Evolutionary conservation across 2,888 invertebrate genomes (phyloP).

Genomic region (Acronicta psi): DNA sequence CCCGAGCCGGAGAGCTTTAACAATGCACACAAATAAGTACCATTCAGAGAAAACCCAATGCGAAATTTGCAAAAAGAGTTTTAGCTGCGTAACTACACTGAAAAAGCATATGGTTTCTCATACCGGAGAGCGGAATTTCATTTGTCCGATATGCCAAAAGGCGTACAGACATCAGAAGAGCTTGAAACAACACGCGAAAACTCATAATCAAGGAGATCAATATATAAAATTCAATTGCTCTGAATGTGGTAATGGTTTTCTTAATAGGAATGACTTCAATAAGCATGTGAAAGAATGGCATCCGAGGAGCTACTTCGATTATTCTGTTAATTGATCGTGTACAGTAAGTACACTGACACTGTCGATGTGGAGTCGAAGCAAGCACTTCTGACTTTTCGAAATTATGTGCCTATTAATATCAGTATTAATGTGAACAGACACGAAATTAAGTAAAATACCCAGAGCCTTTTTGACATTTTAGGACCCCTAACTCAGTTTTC

Average conservation of each 20-base stretch:
- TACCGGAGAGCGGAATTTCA: constrained; percentile 71
- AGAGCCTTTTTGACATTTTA: too few relatives aligned
- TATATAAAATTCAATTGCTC: constrained; percentile 65
- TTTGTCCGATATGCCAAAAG: constrained; percentile 83
- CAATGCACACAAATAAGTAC: constrained; percentile 76
- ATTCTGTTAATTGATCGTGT: constrained; percentile 44
- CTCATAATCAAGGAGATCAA: constrained; percentile 62
- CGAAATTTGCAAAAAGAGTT: constrained; percentile 82
- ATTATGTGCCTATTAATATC: too few relatives aligned
- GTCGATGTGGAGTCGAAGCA: too few relatives aligned
- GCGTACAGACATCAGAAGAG: constrained; percentile 85
- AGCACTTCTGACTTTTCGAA: too few relatives aligned
- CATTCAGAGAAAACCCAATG: constrained; percentile 83
- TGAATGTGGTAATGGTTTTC: constrained; percentile 67
- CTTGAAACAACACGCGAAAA: constrained; percentile 78
- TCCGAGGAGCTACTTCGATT: constrained; percentile 64
- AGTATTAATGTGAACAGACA: too few relatives aligned
- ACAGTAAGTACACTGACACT: too few relatives aligned
- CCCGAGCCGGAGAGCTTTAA: constrained; percentile 69
- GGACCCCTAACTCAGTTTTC: too few relatives aligned
- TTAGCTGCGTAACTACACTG: constrained; percentile 75
- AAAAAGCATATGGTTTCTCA: constrained; percentile 76
- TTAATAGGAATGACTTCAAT: constrained; percentile 67
- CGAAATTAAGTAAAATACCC: too few relatives aligned
- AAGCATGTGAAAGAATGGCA: constrained; percentile 76